Conservation (phyloP, 30 jellyfish, hydroid and myxozoan genomes). For the Morbakka virulenta region DNA sequence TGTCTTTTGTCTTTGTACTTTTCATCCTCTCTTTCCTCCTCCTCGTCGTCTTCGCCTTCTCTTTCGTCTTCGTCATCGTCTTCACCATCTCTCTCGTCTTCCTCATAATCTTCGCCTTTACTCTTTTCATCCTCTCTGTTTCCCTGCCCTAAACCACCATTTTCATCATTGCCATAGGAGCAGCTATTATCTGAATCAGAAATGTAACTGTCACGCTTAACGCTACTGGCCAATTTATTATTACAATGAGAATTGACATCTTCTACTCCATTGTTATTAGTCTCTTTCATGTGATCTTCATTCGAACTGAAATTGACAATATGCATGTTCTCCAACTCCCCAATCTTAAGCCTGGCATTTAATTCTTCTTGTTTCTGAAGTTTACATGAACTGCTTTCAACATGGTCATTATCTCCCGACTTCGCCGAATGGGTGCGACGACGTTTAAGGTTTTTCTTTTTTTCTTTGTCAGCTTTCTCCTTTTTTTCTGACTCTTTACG, state of each 20-base stretch:
- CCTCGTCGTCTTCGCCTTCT: constrained; percentile 44
- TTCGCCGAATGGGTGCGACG: not conserved
- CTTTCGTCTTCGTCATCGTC: constrained; percentile 43
- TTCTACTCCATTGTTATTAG: not conserved
- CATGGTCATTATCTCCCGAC: not conserved
- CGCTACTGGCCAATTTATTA: no score
- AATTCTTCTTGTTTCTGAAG: no score
- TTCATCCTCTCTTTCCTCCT: not conserved
- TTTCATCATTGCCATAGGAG: not conserved
- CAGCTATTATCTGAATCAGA: not conserved
- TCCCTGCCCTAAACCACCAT: not conserved
- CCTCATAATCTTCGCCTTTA: constrained; percentile 41
- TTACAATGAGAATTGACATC: no score
- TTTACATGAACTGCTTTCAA: not conserved
- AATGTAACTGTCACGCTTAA: not conserved
- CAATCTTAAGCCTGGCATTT: not conserved
- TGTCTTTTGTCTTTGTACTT: constrained; percentile 1
- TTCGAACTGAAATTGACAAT: not conserved
- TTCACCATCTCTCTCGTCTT: constrained; percentile 43
- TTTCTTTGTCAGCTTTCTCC: not conserved
- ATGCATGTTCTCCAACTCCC: not conserved
- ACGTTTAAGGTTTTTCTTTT: not conserved
- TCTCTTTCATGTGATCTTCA: not conserved
- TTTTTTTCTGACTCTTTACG: not conserved
- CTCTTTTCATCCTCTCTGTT: not conserved